Evolutionary conservation across 92 coral and sea anemone species (phyloP).

Genomic region (Micromussa lordhowensis): DNA sequence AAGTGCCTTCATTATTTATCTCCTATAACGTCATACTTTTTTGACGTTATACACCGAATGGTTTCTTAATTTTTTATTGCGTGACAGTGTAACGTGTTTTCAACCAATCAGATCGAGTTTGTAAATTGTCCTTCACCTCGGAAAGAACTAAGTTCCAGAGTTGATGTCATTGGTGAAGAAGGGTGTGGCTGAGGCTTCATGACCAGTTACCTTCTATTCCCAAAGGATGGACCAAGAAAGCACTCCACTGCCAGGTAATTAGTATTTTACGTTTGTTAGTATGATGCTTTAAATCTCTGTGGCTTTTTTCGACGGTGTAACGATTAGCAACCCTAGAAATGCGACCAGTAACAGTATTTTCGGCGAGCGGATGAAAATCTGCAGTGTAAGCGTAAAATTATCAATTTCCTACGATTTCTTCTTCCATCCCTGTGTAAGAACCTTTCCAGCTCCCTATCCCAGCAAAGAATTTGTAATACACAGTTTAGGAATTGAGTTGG

Average conservation of each 20-base stretch:
- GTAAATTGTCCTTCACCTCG: not conserved
- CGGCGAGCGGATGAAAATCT: not conserved
- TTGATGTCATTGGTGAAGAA: not conserved
- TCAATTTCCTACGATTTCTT: not conserved
- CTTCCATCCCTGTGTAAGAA: not conserved
- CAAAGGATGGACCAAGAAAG: not conserved
- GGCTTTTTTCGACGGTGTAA: not conserved
- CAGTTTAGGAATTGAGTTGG: not conserved
- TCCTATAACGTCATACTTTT: too few relatives aligned
- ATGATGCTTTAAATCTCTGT: not conserved
- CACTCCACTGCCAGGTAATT: not conserved
- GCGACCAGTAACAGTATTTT: not conserved
- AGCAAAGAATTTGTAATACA: not conserved
- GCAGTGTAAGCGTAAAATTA: not conserved
- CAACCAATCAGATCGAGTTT: not conserved
- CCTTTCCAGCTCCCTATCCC: not conserved
- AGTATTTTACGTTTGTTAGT: not conserved
- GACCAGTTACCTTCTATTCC: not conserved
- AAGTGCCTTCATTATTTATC: too few relatives aligned
- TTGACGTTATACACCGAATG: too few relatives aligned
- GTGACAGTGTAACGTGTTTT: too few relatives aligned
- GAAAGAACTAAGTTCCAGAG: not conserved
- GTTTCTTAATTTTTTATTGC: too few relatives aligned
- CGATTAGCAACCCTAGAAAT: not conserved
- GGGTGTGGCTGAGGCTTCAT: not conserved